Evolutionary conservation across 2,113 vertebrate species (phyloP).

Genomic region (Hystrix brachyura): DNA sequence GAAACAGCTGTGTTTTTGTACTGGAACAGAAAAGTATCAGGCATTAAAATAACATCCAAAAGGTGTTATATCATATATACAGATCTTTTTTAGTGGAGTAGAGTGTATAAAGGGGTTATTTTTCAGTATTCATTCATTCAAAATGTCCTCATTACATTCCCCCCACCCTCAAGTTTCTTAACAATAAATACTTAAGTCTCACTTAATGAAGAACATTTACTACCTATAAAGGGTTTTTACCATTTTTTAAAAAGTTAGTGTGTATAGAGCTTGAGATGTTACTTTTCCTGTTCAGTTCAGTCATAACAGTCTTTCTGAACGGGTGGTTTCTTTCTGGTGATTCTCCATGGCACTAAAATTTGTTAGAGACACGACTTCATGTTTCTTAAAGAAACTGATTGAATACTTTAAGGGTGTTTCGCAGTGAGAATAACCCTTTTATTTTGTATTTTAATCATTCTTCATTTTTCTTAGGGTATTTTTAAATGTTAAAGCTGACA

Average conservation of each 20-base stretch:
- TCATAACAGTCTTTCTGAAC: slow-evolving; percentile 25
- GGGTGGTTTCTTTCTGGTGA: slow-evolving; percentile 12
- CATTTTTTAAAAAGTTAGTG: background rate
- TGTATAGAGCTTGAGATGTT: background rate
- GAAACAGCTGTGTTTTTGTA: slow-evolving; percentile 63
- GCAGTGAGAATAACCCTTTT: slow-evolving; percentile 42
- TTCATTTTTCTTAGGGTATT: slow-evolving; percentile 52
- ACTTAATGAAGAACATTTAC: slow-evolving; percentile 49
- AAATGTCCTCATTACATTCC: slow-evolving; percentile 2
- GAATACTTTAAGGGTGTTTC: slow-evolving; percentile 6
- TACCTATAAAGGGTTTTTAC: slow-evolving; percentile 11
- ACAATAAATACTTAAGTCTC: background rate
- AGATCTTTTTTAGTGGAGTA: slow-evolving; percentile 21
- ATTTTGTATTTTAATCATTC: slow-evolving; percentile 44
- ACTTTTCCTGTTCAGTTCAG: slow-evolving; percentile 38
- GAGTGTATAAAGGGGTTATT: slow-evolving; percentile 40
- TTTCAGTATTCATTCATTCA: background rate
- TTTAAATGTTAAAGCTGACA: slow-evolving; percentile 11
- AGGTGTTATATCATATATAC: slow-evolving; percentile 19
- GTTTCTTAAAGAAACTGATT: slow-evolving; percentile 59
- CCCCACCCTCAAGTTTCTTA: background rate
- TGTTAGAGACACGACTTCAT: slow-evolving; percentile 59
- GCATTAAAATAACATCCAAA: slow-evolving; percentile 53
- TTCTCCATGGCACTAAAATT: slow-evolving; percentile 43
- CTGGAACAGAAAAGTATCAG: slow-evolving; percentile 61